phyloP scores from a whole-genome alignment of 2,888 invertebrate genomes.

The Tillus elongatus region DNA sequence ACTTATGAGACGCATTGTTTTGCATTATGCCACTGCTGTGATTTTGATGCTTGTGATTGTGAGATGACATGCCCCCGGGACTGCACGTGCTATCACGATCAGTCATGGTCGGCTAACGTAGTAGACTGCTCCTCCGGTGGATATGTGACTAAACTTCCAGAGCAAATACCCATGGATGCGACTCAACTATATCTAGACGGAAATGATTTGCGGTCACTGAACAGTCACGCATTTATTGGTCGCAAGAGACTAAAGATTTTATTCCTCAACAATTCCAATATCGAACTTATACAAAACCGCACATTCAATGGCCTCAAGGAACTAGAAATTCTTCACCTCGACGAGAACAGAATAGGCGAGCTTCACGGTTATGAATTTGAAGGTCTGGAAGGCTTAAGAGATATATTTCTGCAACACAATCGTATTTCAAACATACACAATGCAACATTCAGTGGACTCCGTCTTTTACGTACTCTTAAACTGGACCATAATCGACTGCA shows the following conservation, averaged over 20 bases:
- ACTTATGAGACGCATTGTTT: conserved; percentile 79
- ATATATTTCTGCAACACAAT: conserved; percentile 67
- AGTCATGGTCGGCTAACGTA: conserved; percentile 77
- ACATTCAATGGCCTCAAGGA: conserved; percentile 77
- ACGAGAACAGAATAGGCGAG: conserved; percentile 61
- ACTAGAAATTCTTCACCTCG: conserved; percentile 64
- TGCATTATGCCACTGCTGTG: conserved; percentile 81
- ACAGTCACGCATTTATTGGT: conserved; percentile 78
- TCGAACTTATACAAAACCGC: conserved; percentile 69
- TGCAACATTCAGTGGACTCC: conserved; percentile 59
- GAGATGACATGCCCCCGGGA: conserved; percentile 84
- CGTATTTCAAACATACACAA: conserved; percentile 60
- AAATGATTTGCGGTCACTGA: conserved; percentile 65
- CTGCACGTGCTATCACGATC: conserved; percentile 84
- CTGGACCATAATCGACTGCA: conserved; percentile 65
- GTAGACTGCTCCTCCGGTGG: conserved; percentile 71
- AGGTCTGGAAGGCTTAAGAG: conserved; percentile 61
- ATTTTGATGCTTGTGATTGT: conserved; percentile 86
- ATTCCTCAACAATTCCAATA: conserved; percentile 69
- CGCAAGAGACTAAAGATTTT: conserved; percentile 67
- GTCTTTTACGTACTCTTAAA: conserved; percentile 55
- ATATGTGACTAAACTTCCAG: conserved; percentile 61
- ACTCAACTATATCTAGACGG: conserved; percentile 82
- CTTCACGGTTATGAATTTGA: conserved; percentile 74
- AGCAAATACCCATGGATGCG: conserved; percentile 82